phyloP scores from a whole-genome alignment of 2,797 vertebrate genomes.

The Sorex maritimensis region DNA sequence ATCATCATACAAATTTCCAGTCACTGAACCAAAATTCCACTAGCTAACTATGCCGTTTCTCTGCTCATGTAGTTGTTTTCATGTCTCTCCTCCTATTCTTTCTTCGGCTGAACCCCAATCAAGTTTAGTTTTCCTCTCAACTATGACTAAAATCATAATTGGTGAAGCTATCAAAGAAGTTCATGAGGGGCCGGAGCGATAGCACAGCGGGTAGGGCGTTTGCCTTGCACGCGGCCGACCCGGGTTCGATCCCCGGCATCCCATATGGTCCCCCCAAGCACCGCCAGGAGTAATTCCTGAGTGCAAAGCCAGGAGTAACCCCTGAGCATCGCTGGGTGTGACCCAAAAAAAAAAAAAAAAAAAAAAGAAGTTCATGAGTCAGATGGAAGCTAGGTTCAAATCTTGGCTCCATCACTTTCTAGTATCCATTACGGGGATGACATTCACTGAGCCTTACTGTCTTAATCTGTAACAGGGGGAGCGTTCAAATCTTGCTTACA shows the following conservation, averaged over 20 bases:
- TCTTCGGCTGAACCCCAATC: neutral
- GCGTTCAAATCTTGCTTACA: neutral
- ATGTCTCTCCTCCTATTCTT: neutral
- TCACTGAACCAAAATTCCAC: too few relatives aligned
- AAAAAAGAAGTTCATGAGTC: conserved; percentile 37
- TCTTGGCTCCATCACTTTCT: neutral
- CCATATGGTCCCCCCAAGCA: too few relatives aligned
- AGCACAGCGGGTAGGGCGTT: too few relatives aligned
- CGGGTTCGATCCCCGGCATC: too few relatives aligned
- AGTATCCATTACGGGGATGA: neutral
- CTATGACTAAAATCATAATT: neutral
- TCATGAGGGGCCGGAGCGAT: too few relatives aligned
- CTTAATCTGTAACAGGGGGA: conserved; percentile 5
- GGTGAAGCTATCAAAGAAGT: conserved; percentile 28
- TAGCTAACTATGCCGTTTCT: too few relatives aligned
- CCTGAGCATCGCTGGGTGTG: too few relatives aligned
- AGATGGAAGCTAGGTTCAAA: neutral
- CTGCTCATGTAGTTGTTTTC: neutral
- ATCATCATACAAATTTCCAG: neutral
- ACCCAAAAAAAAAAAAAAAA: too few relatives aligned
- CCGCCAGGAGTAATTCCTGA: too few relatives aligned
- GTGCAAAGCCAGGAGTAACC: too few relatives aligned
- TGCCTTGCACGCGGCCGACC: too few relatives aligned
- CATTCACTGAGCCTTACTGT: neutral
- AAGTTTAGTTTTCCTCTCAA: neutral